Evolutionary conservation across 2,113 vertebrate species (phyloP), one percentile per base, ranked within the genome.

Genomic region (Plecotus auritus): DNA sequence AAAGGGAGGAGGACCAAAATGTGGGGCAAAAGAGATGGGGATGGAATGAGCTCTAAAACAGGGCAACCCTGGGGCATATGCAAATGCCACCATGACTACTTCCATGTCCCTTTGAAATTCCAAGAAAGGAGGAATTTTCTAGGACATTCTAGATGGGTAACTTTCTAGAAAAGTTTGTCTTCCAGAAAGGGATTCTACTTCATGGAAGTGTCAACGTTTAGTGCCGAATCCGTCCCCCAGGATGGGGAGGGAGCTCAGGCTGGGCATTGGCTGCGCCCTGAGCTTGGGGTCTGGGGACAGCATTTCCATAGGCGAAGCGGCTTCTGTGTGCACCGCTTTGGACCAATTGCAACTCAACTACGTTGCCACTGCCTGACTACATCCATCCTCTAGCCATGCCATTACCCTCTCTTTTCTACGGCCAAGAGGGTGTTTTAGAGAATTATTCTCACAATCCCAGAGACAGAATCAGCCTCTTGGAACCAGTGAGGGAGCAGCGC

Each of bases 401-500:
- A 47, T 12, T 47, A 12, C 45, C 45, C 45, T 47, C 45, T 10
- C 45, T 47, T 47, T 47, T 12, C 45, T 47, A 47, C 2, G 11
- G 45, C 78, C 64, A 47, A 66, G 37, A 81, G 30, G 11, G 26
- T 0, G 0, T 82, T 32, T 93, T 42, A 11, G 42, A 88, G 84
- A 95, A 88, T 87, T 59, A 91, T 22, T 80, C 73, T 66, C 69
- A 51, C 49, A 64, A 28, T 78, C 91, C 66, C 70, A 66, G 47
- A 89, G 93, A 67, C 56, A 77, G 70, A 85, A 89, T 91, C 61
- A 76, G 83, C 64, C 61, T 95, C 91, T 92, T 93, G 23, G 88
- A 86, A 73, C 45, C 69, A 66, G 76, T 13, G 82, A 76, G 66
- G 72, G 56, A 95, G 89, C 67, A 83, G 40, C 40, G 72, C 89